Evolutionary conservation across 2,888 invertebrate genomes (phyloP).

Genomic region (Trissolcus japonicus): DNA sequence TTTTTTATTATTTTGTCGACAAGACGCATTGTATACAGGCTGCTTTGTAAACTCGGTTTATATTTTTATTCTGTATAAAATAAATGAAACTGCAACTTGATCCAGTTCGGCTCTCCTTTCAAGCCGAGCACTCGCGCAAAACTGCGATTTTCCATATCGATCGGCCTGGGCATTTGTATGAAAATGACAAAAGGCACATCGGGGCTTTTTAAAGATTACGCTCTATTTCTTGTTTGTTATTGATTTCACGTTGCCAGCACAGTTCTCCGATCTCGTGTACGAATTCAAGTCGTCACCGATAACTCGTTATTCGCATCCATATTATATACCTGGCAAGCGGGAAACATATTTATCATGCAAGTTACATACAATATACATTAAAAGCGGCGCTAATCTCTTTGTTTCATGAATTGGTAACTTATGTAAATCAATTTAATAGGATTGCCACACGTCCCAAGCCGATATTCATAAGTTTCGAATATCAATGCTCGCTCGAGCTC

Average conservation of each 20-base stretch:
- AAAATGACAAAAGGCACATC: constrained; percentile 26
- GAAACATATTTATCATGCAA: constrained; percentile 31
- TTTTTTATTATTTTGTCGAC: constrained; percentile 20
- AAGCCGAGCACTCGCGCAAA: background rate
- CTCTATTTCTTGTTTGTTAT: constrained; percentile 38
- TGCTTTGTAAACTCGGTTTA: constrained; percentile 16
- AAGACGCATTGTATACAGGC: constrained; percentile 17
- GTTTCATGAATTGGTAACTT: constrained; percentile 36
- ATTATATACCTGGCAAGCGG: constrained; percentile 3
- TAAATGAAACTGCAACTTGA: constrained; percentile 14
- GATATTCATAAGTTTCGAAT: constrained; percentile 28
- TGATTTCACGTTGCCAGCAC: constrained; percentile 44
- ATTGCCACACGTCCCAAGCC: constrained; percentile 3
- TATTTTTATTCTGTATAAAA: constrained; percentile 13
- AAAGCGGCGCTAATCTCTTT: constrained; percentile 33
- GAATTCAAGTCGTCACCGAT: constrained; percentile 34
- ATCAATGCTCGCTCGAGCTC: constrained; percentile 15
- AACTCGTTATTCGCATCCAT: constrained; percentile 2
- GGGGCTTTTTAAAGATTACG: constrained; percentile 31
- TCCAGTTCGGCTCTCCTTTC: constrained; percentile 1
- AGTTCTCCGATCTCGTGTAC: constrained; percentile 28
- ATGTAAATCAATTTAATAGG: constrained; percentile 40
- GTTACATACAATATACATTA: constrained; percentile 22
- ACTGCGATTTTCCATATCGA: constrained; percentile 24
- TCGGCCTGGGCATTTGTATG: constrained; percentile 12